Evolutionary conservation across 2,888 invertebrate species (phyloP).

Genomic region (Leptinotarsa rubiginosa): DNA sequence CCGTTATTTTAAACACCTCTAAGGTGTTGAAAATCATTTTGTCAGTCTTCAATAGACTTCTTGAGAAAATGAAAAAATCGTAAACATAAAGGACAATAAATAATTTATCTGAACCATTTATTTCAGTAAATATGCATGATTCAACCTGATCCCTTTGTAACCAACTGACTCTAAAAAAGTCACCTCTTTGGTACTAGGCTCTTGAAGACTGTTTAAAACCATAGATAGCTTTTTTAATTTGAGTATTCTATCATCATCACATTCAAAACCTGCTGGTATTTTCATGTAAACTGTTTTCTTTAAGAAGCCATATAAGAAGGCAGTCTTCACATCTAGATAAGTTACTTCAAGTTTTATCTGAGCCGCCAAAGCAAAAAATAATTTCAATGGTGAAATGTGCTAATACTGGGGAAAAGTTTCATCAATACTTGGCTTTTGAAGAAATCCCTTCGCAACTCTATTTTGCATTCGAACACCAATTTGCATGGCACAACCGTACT

Average conservation of each 20-base stretch:
- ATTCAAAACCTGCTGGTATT: not conserved
- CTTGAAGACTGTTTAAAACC: conserved; percentile 22
- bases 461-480: too few species aligned
- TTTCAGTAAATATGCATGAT: too few species aligned
- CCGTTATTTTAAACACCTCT: too few species aligned
- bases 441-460: too few species aligned
- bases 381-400: conserved; percentile 25
- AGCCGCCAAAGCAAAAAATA: conserved; percentile 46
- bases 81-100: not conserved
- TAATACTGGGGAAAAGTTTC: conserved; percentile 18
- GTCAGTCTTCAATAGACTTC: not conserved
- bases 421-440: conserved; percentile 2
- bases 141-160: too few species aligned
- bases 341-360: conserved; percentile 37
- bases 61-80: too few species aligned
- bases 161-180: conserved; percentile 5
- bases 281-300: conserved; percentile 6
- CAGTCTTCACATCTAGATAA: conserved; percentile 52
- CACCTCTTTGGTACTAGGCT: conserved; percentile 25
- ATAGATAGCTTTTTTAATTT: conserved; percentile 22
- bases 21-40: too few species aligned
- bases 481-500: too few species aligned
- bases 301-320: conserved; percentile 50
- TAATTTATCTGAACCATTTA: not conserved
- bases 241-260: not conserved